Evolutionary conservation across 2,888 invertebrate genomes (phyloP).

Genomic region (Dryadula phaetusa): DNA sequence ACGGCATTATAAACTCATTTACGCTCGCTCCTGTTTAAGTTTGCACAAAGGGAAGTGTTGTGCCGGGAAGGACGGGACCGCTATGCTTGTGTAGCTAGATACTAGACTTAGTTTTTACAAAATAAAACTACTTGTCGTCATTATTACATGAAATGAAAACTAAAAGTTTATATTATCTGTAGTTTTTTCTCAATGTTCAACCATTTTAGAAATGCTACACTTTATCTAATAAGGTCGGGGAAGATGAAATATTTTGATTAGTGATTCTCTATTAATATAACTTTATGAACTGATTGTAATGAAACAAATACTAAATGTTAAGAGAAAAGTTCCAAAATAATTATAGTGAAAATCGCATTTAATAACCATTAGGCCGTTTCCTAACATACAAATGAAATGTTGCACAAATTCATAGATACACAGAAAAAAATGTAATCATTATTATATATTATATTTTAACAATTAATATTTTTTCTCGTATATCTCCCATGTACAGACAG

Average conservation of each 20-base stretch:
- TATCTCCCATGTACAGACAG: no score
- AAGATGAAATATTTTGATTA: not conserved
- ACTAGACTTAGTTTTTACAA: not conserved
- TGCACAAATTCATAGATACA: no score
- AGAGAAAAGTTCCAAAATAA: no score
- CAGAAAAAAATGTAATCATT: no score
- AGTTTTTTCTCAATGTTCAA: no score
- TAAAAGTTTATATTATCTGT: not conserved
- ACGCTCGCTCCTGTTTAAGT: slow-evolving; percentile 49
- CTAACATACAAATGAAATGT: no score
- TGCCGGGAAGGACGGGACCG: slow-evolving; percentile 52
- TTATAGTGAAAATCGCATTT: no score
- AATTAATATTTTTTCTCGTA: no score
- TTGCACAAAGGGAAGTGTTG: slow-evolving; percentile 60
- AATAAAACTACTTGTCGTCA: not conserved
- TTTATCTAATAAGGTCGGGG: not conserved
- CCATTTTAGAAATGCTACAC: not conserved
- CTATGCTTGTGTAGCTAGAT: slow-evolving; percentile 40
- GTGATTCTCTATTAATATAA: not conserved
- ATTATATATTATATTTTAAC: no score
- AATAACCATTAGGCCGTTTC: no score
- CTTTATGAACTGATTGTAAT: no score
- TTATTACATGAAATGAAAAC: not conserved
- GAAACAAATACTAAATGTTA: no score
- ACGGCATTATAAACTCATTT: slow-evolving; percentile 67